Percentiles rank a stretch among this genome's conserved stretches.
phyloP scores from a whole-genome alignment of 2,113 vertebrate genomes.

The Solea solea region DNA sequence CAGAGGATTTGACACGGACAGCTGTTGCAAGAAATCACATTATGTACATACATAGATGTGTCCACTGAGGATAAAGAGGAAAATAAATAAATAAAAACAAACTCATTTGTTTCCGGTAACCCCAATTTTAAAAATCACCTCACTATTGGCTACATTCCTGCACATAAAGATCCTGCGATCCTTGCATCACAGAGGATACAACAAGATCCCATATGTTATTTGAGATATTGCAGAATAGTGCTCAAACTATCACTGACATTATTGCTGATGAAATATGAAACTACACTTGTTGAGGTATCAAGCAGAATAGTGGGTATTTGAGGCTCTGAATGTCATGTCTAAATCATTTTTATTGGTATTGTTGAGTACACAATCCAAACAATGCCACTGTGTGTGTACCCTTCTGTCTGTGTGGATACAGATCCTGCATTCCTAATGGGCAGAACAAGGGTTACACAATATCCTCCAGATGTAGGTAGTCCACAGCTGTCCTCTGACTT shows the following conservation, averaged over 20 bases:
- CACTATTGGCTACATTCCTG: not conserved
- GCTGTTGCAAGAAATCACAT: too few relatives aligned
- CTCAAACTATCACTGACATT: not conserved
- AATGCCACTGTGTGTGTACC: not conserved
- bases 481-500: constrained; percentile 50
- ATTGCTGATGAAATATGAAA: not conserved
- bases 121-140: not conserved
- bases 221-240: not conserved
- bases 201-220: not conserved
- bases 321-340: constrained; percentile 15
- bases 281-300: not conserved
- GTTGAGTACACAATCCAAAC: not conserved
- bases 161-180: constrained; percentile 5
- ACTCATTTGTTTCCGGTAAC: too few relatives aligned
- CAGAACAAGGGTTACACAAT: constrained; percentile 47
- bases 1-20: too few relatives aligned
- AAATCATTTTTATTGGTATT: not conserved
- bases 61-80: too few relatives aligned
- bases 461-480: constrained; percentile 38
- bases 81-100: too few relatives aligned
- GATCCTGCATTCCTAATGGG: constrained; percentile 71
- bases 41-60: too few relatives aligned
- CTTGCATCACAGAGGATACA: not conserved
- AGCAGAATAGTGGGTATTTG: not conserved
- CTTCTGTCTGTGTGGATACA: constrained; percentile 57